phyloP scores from a whole-genome alignment of 2,888 invertebrate species.

The Sipha maydis region DNA sequence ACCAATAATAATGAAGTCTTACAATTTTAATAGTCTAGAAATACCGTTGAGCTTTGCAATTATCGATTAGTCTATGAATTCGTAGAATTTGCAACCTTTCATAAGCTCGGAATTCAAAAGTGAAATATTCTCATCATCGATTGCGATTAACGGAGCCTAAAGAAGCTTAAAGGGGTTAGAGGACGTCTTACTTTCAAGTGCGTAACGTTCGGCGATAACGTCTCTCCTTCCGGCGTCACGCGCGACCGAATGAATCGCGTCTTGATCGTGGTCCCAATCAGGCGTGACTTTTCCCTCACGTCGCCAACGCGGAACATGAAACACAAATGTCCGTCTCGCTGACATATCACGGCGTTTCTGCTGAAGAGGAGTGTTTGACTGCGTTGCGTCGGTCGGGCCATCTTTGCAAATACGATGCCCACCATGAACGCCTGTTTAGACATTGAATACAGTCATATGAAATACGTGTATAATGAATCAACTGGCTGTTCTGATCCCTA shows the following conservation, averaged over 20 bases:
- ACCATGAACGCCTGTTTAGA: conserved; percentile 74
- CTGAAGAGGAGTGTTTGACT: conserved; percentile 95
- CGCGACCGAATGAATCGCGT: conserved; percentile 85
- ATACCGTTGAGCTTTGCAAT: too few species aligned
- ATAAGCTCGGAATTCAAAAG: too few species aligned
- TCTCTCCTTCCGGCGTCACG: conserved; percentile 81
- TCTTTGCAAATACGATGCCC: conserved; percentile 93
- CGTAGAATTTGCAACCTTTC: too few species aligned
- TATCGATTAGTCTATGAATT: too few species aligned
- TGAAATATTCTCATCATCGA: too few species aligned
- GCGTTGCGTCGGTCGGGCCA: conserved; percentile 92
- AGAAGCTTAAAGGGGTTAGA: too few species aligned
- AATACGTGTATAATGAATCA: too few species aligned
- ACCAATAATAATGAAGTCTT: too few species aligned
- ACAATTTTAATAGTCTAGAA: too few species aligned
- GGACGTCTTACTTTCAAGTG: conserved; percentile 68
- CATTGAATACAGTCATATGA: too few species aligned
- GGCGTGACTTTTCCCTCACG: conserved; percentile 88
- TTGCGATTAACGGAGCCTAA: too few species aligned
- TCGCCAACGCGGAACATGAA: conserved; percentile 94
- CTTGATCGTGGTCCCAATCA: conserved; percentile 89
- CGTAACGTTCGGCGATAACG: conserved; percentile 71
- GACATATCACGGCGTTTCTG: conserved; percentile 85
- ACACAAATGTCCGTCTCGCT: conserved; percentile 85
- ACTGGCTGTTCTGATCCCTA: too few species aligned